A percentile compares a stretch with the other conserved stretches of the same genome.
Conservation (phyloP, 1,140 invertebrate genomes). For the Musca domestica region DNA sequence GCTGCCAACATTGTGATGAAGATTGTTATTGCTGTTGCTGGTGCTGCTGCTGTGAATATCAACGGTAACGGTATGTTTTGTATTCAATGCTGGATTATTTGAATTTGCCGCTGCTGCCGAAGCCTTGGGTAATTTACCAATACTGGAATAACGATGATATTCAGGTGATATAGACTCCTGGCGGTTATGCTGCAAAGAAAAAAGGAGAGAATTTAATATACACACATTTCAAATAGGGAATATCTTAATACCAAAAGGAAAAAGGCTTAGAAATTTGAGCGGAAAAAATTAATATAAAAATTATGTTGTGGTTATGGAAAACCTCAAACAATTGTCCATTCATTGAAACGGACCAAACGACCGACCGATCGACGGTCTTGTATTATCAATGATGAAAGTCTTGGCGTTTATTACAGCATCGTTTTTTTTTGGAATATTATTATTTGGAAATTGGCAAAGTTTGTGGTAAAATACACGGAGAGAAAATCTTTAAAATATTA, state of each 20-base stretch:
- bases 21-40: constrained; percentile 42
- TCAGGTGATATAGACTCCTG: constrained; percentile 52
- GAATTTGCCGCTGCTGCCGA: constrained; percentile 24
- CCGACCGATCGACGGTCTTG: neutral
- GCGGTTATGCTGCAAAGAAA: constrained; percentile 42
- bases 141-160: constrained; percentile 51
- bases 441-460: no score
- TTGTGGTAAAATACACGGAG: no score
- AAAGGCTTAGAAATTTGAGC: neutral
- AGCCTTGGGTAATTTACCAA: constrained; percentile 47
- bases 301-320: no score
- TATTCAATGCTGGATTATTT: neutral
- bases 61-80: constrained; percentile 45
- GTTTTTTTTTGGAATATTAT: no score
- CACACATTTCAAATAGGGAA: neutral
- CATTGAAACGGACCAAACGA: no score
- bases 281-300: neutral
- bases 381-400: constrained; percentile 16
- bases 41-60: constrained; percentile 39
- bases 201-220: constrained; percentile 10
- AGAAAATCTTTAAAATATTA: no score
- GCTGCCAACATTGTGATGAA: constrained; percentile 42
- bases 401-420: neutral
- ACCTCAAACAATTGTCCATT: no score
- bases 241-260: neutral